Evolutionary conservation across 2,888 invertebrate genomes (phyloP).

Genomic region (Aphidius colemani): DNA sequence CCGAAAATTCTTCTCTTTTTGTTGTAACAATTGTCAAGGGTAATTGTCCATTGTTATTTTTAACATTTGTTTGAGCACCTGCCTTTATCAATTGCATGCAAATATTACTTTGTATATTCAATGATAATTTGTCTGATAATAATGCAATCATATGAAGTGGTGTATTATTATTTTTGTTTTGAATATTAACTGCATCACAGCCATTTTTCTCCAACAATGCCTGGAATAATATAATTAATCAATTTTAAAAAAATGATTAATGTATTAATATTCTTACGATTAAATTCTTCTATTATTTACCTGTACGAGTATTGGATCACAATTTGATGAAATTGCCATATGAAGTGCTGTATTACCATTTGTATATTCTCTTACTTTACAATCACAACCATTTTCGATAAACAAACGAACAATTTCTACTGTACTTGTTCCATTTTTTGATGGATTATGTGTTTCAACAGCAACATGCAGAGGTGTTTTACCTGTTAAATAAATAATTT

Average conservation of each 20-base stretch:
- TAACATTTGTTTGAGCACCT: slow-evolving; percentile 41
- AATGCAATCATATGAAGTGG: slow-evolving; percentile 46
- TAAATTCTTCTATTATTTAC: slow-evolving; percentile 34
- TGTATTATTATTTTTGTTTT: slow-evolving; percentile 45
- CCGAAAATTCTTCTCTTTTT: slow-evolving; percentile 40
- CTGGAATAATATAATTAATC: slow-evolving; percentile 30
- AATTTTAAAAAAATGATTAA: neutral
- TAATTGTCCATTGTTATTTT: slow-evolving; percentile 43
- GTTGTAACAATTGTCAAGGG: slow-evolving; percentile 41
- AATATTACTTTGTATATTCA: slow-evolving; percentile 43
- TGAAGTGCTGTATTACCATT: slow-evolving; percentile 49
- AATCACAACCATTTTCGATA: slow-evolving; percentile 46
- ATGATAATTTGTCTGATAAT: slow-evolving; percentile 31
- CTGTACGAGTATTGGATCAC: slow-evolving; percentile 48
- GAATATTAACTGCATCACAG: slow-evolving; percentile 38
- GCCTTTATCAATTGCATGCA: slow-evolving; percentile 42
- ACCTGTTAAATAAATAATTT: slow-evolving; percentile 38
- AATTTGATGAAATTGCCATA: slow-evolving; percentile 41
- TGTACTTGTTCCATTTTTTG: slow-evolving; percentile 28
- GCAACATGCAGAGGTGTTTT: slow-evolving; percentile 51
- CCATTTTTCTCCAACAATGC: slow-evolving; percentile 37
- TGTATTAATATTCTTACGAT: neutral
- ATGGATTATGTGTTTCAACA: slow-evolving; percentile 44
- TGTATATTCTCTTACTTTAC: slow-evolving; percentile 38
- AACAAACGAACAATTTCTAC: slow-evolving; percentile 40